These are phyloP conservation scores for Venusia cambrica DNA, from an alignment of 2,888 invertebrate genomes.

Conservation along the genomic window DNA sequence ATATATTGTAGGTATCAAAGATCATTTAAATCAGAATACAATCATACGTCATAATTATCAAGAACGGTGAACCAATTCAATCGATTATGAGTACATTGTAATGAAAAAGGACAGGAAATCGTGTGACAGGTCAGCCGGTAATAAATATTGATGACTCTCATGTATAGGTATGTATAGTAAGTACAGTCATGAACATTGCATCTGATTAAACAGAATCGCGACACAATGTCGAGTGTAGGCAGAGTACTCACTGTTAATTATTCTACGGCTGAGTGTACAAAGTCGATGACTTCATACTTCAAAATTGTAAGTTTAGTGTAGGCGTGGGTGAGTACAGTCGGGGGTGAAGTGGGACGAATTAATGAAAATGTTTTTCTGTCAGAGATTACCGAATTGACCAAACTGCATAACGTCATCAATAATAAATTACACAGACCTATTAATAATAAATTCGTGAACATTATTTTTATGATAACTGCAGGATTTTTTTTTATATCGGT, in stretches of 20 bases:
- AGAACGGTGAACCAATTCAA: too few relatives aligned
- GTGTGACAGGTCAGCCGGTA: too few relatives aligned
- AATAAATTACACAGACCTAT: too few relatives aligned
- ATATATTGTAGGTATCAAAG: background rate
- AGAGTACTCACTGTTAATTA: slow-evolving; percentile 8
- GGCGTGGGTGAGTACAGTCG: slow-evolving; percentile 13
- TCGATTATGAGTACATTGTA: too few relatives aligned
- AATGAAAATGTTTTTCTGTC: slow-evolving; percentile 2
- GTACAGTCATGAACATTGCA: slow-evolving; percentile 15
- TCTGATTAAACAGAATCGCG: slow-evolving; percentile 23
- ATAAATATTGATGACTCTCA: background rate
- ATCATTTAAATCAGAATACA: too few relatives aligned
- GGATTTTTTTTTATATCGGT: too few relatives aligned
- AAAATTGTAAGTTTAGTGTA: slow-evolving; percentile 13
- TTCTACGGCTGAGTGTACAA: slow-evolving; percentile 9
- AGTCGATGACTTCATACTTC: slow-evolving; percentile 24
- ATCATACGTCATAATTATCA: too few relatives aligned
- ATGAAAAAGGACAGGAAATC: too few relatives aligned
- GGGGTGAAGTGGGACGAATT: slow-evolving; percentile 5
- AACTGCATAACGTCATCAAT: too few relatives aligned
- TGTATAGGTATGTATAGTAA: slow-evolving; percentile 1
- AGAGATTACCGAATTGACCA: too few relatives aligned
- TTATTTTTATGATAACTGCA: too few relatives aligned
- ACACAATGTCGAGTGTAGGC: slow-evolving; percentile 14
- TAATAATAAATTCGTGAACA: too few relatives aligned